Conservation (phyloP, 2,113 vertebrate species). For the Phalacrocorax pelagicus region DNA sequence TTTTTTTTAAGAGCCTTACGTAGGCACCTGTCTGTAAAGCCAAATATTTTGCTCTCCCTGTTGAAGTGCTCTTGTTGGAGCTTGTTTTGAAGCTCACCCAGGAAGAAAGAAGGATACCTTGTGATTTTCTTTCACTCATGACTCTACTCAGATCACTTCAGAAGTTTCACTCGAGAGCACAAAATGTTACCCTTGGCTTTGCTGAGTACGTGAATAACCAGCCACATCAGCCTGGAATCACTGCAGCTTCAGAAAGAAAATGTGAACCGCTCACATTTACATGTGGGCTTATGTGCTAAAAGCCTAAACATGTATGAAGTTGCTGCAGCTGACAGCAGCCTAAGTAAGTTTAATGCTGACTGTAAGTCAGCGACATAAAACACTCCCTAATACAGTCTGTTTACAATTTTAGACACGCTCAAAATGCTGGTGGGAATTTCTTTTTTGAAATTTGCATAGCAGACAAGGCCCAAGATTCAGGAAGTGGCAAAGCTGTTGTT, state of each 20-base stretch:
- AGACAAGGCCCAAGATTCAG: slow-evolving; percentile 15
- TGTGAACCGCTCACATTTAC: not conserved
- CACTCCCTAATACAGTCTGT: not conserved
- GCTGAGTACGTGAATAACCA: not conserved
- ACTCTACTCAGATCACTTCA: not conserved
- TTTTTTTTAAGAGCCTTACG: not conserved
- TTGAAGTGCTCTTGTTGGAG: not conserved
- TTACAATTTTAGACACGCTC: not conserved
- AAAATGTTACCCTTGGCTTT: not conserved
- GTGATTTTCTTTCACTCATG: not conserved
- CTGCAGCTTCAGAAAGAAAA: not conserved
- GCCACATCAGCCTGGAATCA: not conserved
- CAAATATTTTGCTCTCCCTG: not conserved
- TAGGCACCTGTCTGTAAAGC: not conserved
- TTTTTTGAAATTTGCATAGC: not conserved
- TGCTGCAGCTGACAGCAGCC: not conserved
- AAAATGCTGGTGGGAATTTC: not conserved
- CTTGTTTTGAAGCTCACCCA: not conserved
- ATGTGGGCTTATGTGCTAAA: not conserved
- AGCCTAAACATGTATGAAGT: not conserved
- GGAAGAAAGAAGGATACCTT: not conserved
- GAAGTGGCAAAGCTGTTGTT: slow-evolving; percentile 33
- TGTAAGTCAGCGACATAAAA: not conserved
- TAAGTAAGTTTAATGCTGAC: not conserved
- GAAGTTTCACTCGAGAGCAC: not conserved